Evolutionary conservation across 2,113 vertebrate species (phyloP).

Genomic region (Upupa epops): DNA sequence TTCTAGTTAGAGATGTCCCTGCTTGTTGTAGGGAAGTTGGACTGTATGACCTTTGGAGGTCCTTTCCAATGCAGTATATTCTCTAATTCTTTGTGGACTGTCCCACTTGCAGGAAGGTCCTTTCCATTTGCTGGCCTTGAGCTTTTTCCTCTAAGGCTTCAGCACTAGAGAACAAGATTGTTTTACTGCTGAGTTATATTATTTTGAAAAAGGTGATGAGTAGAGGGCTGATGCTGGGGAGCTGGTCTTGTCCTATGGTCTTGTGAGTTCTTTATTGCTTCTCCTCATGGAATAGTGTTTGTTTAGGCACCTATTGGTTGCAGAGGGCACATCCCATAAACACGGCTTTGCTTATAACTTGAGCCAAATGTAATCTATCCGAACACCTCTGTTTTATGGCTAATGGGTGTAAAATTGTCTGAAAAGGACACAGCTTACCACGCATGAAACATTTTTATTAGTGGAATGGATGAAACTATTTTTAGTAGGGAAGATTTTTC

Average conservation of each 20-base stretch:
- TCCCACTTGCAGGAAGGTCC: neutral
- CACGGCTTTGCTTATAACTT: neutral
- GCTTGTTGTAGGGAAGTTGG: no score
- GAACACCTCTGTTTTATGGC: neutral
- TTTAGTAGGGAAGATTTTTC: neutral
- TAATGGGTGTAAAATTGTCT: neutral
- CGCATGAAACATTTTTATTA: neutral
- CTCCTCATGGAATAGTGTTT: rapidly evolving
- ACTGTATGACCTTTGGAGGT: no score
- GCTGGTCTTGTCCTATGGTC: neutral
- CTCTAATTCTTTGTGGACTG: neutral
- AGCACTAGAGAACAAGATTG: neutral
- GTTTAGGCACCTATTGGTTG: neutral
- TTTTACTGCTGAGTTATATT: rapidly evolving
- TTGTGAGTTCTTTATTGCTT: neutral
- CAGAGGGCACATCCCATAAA: neutral
- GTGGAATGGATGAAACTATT: neutral
- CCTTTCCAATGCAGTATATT: no score
- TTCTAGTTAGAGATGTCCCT: no score
- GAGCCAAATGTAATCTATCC: neutral
- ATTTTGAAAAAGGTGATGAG: neutral
- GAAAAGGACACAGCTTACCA: neutral
- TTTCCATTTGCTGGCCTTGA: neutral
- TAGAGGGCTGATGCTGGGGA: neutral
- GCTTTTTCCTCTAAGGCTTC: neutral